These are phyloP conservation scores for Ephestia elutella DNA, from an alignment of 1,140 invertebrate genomes.

Conservation along the genomic window DNA sequence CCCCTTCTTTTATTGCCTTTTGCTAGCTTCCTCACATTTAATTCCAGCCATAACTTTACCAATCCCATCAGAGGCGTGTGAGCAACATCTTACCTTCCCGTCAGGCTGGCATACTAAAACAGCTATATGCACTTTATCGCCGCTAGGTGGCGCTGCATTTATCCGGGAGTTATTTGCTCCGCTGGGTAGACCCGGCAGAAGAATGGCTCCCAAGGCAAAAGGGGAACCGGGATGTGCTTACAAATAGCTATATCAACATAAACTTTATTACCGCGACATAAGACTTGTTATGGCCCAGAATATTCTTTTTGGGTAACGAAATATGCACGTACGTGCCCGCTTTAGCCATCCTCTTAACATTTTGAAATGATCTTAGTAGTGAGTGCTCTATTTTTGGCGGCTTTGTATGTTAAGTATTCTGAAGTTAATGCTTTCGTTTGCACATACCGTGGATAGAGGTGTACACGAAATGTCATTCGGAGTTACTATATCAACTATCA, in stretches of 20 bases:
- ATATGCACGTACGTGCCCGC: neutral
- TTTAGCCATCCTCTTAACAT: slow-evolving; percentile 7
- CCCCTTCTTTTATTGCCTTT: no score
- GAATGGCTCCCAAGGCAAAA: slow-evolving; percentile 41
- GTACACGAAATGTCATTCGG: no score
- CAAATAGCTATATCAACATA: neutral
- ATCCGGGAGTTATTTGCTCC: slow-evolving; percentile 31
- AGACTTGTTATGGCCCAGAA: neutral
- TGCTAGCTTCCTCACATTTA: neutral
- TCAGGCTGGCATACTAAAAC: slow-evolving; percentile 4
- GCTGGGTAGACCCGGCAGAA: slow-evolving; percentile 27
- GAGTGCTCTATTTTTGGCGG: neutral
- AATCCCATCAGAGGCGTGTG: neutral
- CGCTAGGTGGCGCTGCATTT: slow-evolving; percentile 28
- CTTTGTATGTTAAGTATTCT: neutral
- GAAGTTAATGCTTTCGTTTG: neutral
- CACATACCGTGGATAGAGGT: neutral
- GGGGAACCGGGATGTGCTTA: slow-evolving; percentile 10
- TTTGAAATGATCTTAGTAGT: neutral
- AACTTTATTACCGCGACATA: neutral
- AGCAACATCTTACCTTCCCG: neutral
- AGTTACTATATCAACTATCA: no score
- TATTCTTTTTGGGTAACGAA: neutral
- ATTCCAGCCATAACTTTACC: neutral
- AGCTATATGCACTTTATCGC: slow-evolving; percentile 31